Conservation (phyloP, 2,113 vertebrate genomes). For the Boleophthalmus pectinirostris region DNA sequence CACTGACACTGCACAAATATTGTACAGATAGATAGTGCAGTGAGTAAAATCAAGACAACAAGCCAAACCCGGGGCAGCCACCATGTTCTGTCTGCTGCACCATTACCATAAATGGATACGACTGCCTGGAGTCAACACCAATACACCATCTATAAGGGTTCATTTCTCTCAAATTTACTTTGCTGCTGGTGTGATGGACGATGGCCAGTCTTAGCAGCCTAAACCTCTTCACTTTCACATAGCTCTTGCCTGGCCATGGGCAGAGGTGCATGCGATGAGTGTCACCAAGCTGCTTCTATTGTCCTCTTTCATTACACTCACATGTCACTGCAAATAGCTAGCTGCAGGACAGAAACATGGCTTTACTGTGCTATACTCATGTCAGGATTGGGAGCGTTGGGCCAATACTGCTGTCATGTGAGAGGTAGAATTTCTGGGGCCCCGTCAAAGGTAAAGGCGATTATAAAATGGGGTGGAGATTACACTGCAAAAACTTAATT, state of each 20-base stretch:
- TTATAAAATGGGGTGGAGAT: too few relatives aligned
- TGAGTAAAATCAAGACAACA: constrained; percentile 33
- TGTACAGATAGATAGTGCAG: neutral
- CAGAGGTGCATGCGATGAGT: constrained; percentile 59
- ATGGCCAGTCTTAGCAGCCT: constrained; percentile 57
- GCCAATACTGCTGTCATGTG: constrained; percentile 39
- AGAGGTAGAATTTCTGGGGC: constrained; percentile 30
- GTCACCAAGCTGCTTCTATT: constrained; percentile 59
- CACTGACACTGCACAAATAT: constrained; percentile 9
- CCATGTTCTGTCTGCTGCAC: constrained; percentile 49
- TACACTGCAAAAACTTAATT: too few relatives aligned
- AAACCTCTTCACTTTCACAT: constrained; percentile 71
- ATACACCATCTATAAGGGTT: constrained; percentile 71
- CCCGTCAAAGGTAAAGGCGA: neutral
- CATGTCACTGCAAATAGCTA: constrained; percentile 59
- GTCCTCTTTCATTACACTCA: constrained; percentile 75
- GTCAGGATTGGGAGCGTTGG: constrained; percentile 43
- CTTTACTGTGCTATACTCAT: constrained; percentile 68
- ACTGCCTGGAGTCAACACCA: constrained; percentile 70
- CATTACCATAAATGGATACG: constrained; percentile 70
- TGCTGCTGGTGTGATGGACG: constrained; percentile 61
- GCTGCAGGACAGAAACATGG: constrained; percentile 53
- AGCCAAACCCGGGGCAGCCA: constrained; percentile 42
- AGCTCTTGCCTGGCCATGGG: constrained; percentile 53
- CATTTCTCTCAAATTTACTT: constrained; percentile 75